Conservation (phyloP, 1,140 invertebrate genomes). For the Calephelis nemesis region DNA sequence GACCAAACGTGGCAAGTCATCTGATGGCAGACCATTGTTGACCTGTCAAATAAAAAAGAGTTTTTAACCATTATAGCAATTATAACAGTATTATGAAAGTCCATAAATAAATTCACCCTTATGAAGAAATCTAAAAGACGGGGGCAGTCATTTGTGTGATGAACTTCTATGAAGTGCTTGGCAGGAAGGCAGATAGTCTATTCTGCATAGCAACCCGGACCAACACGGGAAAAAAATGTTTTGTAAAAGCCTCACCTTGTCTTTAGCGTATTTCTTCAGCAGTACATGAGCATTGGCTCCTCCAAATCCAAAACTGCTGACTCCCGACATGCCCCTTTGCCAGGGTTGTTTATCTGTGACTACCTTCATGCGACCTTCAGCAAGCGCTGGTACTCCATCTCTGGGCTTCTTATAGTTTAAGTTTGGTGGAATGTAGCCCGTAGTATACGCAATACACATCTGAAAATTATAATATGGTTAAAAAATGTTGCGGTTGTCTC, state of each 20-base stretch:
- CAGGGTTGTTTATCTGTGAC: slow-evolving; percentile 84
- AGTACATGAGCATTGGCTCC: slow-evolving; percentile 90
- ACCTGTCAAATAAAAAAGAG: slow-evolving; percentile 37
- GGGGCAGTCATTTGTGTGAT: no score
- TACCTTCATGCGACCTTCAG: slow-evolving; percentile 85
- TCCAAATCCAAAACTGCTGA: slow-evolving; percentile 94
- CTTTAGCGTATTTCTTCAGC: slow-evolving; percentile 80
- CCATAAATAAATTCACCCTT: no score
- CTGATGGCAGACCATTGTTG: slow-evolving; percentile 75
- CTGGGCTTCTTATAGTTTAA: slow-evolving; percentile 88
- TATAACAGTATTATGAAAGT: no score
- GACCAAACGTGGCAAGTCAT: slow-evolving; percentile 79
- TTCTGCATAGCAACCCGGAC: no score
- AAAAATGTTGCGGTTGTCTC: no score
- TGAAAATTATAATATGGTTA: slow-evolving; percentile 33
- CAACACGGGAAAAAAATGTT: no score
- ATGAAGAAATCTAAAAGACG: no score
- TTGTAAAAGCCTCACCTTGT: slow-evolving; percentile 53
- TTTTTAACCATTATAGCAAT: not conserved
- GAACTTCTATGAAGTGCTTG: no score
- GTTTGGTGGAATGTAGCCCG: slow-evolving; percentile 87
- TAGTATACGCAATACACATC: slow-evolving; percentile 85
- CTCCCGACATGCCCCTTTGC: slow-evolving; percentile 81
- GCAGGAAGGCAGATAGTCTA: no score
- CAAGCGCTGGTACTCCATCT: slow-evolving; percentile 85